Percentiles rank a stretch among this genome's conserved stretches.
Evolutionary conservation across 1,140 invertebrate genomes (phyloP).

Genomic region (Cryptotermes secundus): DNA sequence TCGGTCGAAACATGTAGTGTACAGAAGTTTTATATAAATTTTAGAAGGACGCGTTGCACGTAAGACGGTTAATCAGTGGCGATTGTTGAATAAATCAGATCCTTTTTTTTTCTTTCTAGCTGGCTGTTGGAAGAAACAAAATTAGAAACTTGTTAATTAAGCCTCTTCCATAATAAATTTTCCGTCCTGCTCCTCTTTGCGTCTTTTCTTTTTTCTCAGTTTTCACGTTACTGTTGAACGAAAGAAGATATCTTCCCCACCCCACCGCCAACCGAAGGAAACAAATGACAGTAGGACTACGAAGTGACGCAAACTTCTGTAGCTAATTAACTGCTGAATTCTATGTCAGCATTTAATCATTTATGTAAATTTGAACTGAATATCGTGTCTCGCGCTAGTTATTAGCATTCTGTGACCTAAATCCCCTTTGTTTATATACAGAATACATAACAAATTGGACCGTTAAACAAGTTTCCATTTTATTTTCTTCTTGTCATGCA

Average conservation of each 20-base stretch:
- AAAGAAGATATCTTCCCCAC: neutral
- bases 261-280: neutral
- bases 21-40: too few species aligned
- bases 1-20: too few species aligned
- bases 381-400: neutral
- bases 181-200: too few species aligned
- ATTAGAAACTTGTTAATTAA: constrained; percentile 5
- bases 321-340: neutral
- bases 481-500: too few species aligned
- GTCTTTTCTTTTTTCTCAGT: too few species aligned
- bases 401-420: neutral
- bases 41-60: too few species aligned
- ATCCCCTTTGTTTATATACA: neutral
- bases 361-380: too few species aligned
- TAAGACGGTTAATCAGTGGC: too few species aligned
- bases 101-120: too few species aligned
- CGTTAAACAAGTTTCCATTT: neutral
- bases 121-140: neutral
- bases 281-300: neutral
- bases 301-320: neutral
- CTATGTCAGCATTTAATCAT: neutral
- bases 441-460: neutral
- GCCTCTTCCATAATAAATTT: too few species aligned
- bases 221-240: neutral
- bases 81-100: too few species aligned